Percentiles rank a stretch among this genome's conserved stretches.
These are phyloP conservation scores for Neodon shergylaensis DNA, from an alignment of 2,113 vertebrate species.

Conservation along the genomic window DNA sequence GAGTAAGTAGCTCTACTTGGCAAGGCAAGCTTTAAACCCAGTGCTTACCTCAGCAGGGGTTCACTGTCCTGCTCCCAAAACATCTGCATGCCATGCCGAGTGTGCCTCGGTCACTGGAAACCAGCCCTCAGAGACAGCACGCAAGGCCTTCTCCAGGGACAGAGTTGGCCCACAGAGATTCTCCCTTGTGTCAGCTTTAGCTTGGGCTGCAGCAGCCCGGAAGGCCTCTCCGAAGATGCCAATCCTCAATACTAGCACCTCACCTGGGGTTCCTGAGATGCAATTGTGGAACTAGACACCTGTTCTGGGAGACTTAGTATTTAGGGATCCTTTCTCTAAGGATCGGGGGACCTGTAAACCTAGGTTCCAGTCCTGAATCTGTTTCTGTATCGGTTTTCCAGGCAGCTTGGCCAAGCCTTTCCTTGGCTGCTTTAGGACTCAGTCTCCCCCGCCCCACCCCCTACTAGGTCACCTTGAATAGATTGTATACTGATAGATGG, in stretches of 20 bases:
- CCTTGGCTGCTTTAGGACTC: background rate
- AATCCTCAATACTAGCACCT: background rate
- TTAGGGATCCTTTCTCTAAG: background rate
- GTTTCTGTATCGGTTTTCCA: background rate
- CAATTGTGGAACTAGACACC: background rate
- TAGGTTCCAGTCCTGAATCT: background rate
- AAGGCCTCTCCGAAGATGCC: background rate
- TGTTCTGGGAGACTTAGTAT: background rate
- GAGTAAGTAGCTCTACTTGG: background rate
- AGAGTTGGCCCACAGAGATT: background rate
- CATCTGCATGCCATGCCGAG: background rate
- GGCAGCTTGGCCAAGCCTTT: background rate
- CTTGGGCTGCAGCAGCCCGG: background rate
- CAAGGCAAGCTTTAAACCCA: background rate
- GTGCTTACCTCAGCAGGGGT: background rate
- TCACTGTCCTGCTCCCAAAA: background rate
- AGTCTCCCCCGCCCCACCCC: background rate
- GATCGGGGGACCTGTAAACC: background rate
- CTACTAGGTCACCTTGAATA: background rate
- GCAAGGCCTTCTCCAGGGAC: background rate
- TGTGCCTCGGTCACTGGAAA: background rate
- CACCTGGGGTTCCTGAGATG: background rate
- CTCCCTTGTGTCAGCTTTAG: background rate
- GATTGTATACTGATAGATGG: no score
- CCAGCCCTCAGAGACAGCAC: background rate